These are phyloP conservation scores for Zaprionus africanus DNA, from an alignment of 1,140 invertebrate species.

Conservation along the genomic window DNA sequence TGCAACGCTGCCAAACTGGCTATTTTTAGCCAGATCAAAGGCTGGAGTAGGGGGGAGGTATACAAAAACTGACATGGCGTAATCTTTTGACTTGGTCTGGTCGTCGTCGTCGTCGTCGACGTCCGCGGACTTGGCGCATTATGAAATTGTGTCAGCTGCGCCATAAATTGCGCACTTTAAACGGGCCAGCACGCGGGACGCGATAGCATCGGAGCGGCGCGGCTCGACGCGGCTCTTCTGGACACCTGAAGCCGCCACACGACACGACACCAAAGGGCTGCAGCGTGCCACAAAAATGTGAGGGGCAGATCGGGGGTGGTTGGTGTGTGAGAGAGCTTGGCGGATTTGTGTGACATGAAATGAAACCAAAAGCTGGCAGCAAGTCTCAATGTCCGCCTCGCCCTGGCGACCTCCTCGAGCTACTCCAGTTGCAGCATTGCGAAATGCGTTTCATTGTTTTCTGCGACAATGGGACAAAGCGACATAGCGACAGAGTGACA, in stretches of 20 bases:
- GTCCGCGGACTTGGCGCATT: conserved; percentile 42
- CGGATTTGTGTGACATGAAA: conserved; percentile 27
- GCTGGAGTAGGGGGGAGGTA: background rate
- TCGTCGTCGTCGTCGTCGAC: too few relatives aligned
- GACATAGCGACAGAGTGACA: conserved; percentile 51
- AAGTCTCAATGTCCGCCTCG: conserved; percentile 33
- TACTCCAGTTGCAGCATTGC: conserved; percentile 68
- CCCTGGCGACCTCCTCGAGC: background rate
- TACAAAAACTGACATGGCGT: conserved; percentile 51
- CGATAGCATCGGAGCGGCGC: conserved; percentile 20
- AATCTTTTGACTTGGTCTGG: conserved; percentile 45
- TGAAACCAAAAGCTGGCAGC: conserved; percentile 47
- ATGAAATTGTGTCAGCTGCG: conserved; percentile 77
- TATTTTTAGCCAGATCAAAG: conserved; percentile 65
- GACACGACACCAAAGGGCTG: conserved; percentile 39
- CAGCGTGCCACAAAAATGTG: conserved; percentile 40
- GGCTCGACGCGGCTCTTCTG: background rate
- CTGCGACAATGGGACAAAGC: conserved; percentile 25
- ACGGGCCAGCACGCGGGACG: conserved; percentile 35
- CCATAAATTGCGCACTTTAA: conserved; percentile 78
- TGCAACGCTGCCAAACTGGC: conserved; percentile 27
- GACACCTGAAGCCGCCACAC: conserved; percentile 65
- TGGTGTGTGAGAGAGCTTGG: background rate
- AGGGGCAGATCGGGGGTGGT: background rate
- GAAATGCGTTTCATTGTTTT: conserved; percentile 71